phyloP scores from a whole-genome alignment of 2,797 vertebrate species.

The Schizopygopsis pylzovi region DNA sequence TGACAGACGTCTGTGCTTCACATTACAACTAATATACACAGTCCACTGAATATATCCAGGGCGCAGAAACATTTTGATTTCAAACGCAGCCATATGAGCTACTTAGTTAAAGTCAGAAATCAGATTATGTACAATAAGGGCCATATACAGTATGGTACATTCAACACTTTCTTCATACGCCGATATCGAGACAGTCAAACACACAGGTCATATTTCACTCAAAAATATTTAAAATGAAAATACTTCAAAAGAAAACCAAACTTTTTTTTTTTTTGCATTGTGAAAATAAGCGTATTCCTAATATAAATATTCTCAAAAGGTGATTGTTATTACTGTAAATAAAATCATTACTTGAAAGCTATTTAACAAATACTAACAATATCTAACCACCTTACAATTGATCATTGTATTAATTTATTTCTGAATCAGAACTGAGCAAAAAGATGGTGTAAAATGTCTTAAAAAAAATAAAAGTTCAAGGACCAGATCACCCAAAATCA shows the following conservation, averaged over 20 bases:
- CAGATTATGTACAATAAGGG: constrained; percentile 22
- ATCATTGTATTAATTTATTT: too few species aligned
- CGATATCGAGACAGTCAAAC: neutral
- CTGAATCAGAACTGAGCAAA: neutral
- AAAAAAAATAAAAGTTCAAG: neutral
- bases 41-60: neutral
- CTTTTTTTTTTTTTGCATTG: neutral
- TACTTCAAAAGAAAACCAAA: neutral
- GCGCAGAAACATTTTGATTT: constrained; percentile 11
- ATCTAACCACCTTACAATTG: neutral
- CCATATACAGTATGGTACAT: constrained; percentile 37
- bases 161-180: constrained; percentile 38
- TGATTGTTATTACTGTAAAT: neutral
- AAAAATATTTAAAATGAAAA: neutral
- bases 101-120: constrained; percentile 21
- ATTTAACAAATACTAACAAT: neutral
- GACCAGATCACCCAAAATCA: neutral
- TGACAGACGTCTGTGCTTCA: constrained; percentile 22
- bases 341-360: neutral
- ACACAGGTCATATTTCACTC: constrained; percentile 4
- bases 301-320: neutral
- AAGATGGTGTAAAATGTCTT: neutral
- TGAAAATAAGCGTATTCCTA: neutral
- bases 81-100: neutral
- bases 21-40: constrained; percentile 38